phyloP scores from a whole-genome alignment of 2,113 vertebrate species.

The Grantiella picta region DNA sequence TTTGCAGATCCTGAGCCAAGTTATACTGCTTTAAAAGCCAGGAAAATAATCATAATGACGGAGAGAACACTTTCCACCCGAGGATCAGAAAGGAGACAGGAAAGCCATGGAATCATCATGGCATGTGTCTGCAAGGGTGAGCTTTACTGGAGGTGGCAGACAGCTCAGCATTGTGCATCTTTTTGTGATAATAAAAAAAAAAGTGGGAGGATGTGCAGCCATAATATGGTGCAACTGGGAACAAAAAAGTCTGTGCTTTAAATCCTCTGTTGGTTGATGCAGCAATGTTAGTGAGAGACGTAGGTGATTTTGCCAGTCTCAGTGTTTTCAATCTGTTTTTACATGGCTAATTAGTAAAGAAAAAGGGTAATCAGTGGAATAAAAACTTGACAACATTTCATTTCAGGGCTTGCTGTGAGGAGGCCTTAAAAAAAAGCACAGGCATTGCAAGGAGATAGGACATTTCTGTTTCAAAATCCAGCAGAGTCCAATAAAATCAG shows the following conservation, averaged over 20 bases:
- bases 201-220: neutral
- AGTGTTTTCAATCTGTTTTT: neutral
- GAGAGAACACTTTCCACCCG: neutral
- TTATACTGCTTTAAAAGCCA: neutral
- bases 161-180: neutral
- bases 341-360: neutral
- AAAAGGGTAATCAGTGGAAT: neutral
- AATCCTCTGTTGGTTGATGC: neutral
- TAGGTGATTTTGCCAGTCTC: neutral
- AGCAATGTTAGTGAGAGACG: neutral
- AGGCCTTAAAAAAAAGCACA: neutral
- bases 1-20: neutral
- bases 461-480: constrained; percentile 1
- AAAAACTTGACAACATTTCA: neutral
- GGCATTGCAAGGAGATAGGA: neutral
- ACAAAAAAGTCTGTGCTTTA: neutral
- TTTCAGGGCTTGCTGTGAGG: neutral
- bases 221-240: neutral
- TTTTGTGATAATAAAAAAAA: neutral
- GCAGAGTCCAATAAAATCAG: constrained; percentile 6
- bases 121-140: neutral
- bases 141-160: neutral
- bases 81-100: neutral
- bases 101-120: neutral
- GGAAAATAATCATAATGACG: neutral